phyloP scores from a whole-genome alignment of 2,113 vertebrate species.

The Bubo blakistoni region DNA sequence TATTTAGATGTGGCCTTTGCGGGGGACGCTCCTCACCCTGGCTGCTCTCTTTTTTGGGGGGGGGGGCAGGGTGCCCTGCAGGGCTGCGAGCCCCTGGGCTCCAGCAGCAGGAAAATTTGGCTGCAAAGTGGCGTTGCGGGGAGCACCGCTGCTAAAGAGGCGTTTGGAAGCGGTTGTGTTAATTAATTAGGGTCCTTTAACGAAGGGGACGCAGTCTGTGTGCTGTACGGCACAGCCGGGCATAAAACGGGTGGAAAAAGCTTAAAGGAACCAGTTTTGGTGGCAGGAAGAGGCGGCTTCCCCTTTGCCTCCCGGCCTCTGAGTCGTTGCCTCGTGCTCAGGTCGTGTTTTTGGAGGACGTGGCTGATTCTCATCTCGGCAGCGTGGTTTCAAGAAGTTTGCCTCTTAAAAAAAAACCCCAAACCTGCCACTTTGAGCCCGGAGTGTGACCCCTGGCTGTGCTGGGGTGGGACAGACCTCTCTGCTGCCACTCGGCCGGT shows the following conservation, averaged over 20 bases:
- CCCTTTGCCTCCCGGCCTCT: neutral
- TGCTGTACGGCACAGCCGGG: neutral
- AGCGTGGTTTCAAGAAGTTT: neutral
- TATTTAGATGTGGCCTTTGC: too few species aligned
- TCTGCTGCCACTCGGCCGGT: neutral
- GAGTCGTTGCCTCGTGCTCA: neutral
- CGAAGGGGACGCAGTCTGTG: neutral
- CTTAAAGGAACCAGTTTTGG: neutral
- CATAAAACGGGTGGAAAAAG: neutral
- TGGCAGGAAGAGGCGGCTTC: neutral
- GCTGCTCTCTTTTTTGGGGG: neutral
- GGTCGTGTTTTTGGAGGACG: neutral
- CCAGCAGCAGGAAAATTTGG: too few species aligned
- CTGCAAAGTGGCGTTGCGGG: neutral
- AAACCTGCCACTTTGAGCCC: neutral
- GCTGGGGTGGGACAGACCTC: neutral
- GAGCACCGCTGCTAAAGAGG: neutral
- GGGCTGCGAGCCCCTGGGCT: neutral
- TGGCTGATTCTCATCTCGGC: rapidly evolving
- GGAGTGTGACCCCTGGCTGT: neutral
- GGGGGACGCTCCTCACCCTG: too few species aligned
- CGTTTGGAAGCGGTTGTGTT: too few species aligned
- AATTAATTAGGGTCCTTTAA: neutral
- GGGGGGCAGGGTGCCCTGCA: too few species aligned
- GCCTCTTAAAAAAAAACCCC: neutral